Evolutionary conservation across 2,797 vertebrate species (phyloP).

Genomic region (Diplodus sargus): DNA sequence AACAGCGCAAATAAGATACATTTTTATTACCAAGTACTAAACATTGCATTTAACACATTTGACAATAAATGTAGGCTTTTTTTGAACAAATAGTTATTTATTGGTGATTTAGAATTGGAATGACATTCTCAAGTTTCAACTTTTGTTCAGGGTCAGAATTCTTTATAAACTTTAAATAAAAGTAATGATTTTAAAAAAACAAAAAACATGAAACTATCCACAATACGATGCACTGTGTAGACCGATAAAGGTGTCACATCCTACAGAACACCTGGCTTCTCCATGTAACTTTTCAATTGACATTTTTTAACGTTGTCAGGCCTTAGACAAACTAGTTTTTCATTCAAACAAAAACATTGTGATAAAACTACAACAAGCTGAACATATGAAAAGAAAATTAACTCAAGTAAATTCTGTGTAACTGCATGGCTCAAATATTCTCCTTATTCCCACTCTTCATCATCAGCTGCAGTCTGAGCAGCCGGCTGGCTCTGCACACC

Average conservation of each 20-base stretch:
- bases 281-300: neutral
- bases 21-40: neutral
- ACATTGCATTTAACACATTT: neutral
- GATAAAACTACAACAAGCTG: constrained; percentile 39
- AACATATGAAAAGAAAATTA: constrained; percentile 28
- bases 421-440: too few relatives aligned
- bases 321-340: neutral
- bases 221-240: neutral
- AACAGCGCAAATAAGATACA: neutral
- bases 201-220: neutral
- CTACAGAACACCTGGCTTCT: neutral
- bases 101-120: neutral
- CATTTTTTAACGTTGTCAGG: neutral
- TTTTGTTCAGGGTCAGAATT: neutral
- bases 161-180: constrained; percentile 7
- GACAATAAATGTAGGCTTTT: constrained; percentile 3
- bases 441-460: constrained; percentile 65
- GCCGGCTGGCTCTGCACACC: neutral
- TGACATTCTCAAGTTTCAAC: neutral
- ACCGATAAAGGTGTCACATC: neutral
- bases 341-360: constrained; percentile 30
- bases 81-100: constrained; percentile 42
- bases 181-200: neutral
- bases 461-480: constrained; percentile 22
- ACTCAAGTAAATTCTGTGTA: neutral